Evolutionary conservation across 2,797 vertebrate genomes (phyloP).

Genomic region (Pangasius krempfi): DNA sequence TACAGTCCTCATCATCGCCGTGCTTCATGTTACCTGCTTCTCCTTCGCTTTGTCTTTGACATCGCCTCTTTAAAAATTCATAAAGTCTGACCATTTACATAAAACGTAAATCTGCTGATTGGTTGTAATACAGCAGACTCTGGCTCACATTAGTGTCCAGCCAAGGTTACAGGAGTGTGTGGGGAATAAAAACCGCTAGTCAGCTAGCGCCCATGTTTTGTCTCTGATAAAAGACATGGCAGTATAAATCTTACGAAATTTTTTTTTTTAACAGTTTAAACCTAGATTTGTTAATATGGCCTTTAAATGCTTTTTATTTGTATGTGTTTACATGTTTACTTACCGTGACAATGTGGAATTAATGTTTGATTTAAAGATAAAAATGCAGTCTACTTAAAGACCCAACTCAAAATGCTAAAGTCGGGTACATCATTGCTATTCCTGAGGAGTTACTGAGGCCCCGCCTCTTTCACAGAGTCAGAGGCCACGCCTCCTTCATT

Average conservation of each 20-base stretch:
- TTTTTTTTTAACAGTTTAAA: not conserved
- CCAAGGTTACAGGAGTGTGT: slow-evolving; percentile 68
- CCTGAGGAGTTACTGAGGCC: not conserved
- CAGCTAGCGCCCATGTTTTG: slow-evolving; percentile 25
- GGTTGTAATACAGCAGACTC: slow-evolving; percentile 75
- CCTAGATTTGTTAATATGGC: not conserved
- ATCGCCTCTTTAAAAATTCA: slow-evolving; percentile 81
- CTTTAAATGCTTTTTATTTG: not conserved
- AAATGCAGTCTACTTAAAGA: not conserved
- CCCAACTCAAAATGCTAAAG: not conserved
- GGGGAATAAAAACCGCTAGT: slow-evolving; percentile 11
- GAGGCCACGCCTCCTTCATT: not conserved
- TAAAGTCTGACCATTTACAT: slow-evolving; percentile 74
- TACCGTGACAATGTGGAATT: not conserved
- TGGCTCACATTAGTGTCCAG: slow-evolving; percentile 68
- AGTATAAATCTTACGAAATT: not conserved
- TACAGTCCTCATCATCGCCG: not conserved
- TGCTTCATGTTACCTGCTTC: slow-evolving; percentile 42
- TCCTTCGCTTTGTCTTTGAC: slow-evolving; percentile 75
- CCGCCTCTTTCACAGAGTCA: not conserved
- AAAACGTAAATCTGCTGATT: slow-evolving; percentile 77
- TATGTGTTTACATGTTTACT: not conserved
- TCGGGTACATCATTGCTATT: not conserved
- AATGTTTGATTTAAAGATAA: not conserved
- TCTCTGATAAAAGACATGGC: not conserved